phyloP scores from a whole-genome alignment of 2,797 vertebrate genomes.

The Rallus crepitans region DNA sequence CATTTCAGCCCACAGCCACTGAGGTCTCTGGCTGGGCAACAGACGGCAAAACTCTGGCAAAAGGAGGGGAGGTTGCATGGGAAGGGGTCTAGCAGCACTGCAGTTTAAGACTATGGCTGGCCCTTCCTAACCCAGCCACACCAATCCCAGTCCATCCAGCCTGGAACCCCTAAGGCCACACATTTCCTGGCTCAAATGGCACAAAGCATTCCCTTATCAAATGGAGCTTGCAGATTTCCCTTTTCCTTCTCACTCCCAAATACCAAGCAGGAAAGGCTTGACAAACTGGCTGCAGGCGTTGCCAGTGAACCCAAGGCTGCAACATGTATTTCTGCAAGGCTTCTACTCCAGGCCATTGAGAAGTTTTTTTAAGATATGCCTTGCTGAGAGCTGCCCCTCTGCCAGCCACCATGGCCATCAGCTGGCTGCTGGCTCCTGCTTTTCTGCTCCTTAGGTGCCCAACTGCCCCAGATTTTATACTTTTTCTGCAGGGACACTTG shows the following conservation, averaged over 20 bases:
- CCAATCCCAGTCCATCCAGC: neutral
- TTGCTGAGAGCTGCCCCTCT: neutral
- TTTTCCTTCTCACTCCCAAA: neutral
- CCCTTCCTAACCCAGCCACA: neutral
- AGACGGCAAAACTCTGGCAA: neutral
- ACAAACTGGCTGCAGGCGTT: neutral
- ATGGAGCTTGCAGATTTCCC: neutral
- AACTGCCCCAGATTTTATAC: neutral
- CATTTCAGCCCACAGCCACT: neutral
- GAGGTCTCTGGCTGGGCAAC: neutral
- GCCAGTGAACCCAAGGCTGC: accelerated
- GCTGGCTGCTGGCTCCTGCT: neutral
- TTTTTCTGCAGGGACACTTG: neutral
- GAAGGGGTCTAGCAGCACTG: neutral
- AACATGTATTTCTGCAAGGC: accelerated
- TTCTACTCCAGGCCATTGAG: neutral
- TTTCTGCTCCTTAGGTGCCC: neutral
- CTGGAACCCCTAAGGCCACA: neutral
- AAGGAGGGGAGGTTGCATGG: neutral
- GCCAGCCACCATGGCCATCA: neutral
- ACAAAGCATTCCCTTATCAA: neutral
- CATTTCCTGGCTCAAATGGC: neutral
- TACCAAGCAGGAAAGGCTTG: accelerated
- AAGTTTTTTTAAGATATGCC: accelerated
- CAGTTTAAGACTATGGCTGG: neutral